Evolutionary conservation across 2,888 invertebrate genomes (phyloP).

Genomic region (Plagodis pulveraria): DNA sequence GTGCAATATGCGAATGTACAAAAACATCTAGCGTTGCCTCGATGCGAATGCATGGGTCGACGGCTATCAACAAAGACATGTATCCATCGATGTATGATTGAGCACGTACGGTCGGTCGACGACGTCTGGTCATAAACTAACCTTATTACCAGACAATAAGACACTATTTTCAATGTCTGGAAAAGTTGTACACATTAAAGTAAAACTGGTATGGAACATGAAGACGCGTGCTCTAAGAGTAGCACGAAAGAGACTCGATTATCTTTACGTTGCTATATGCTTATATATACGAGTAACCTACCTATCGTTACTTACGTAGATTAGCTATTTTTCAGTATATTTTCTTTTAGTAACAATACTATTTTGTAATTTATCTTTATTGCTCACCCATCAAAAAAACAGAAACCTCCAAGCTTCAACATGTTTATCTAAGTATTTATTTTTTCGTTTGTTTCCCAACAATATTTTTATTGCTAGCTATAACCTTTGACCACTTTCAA

Average conservation of each 20-base stretch:
- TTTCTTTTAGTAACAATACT: no score
- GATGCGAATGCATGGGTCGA: constrained; percentile 36
- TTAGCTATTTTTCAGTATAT: no score
- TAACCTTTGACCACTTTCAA: no score
- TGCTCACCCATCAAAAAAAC: no score
- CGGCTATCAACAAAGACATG: constrained; percentile 25
- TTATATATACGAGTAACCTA: not conserved
- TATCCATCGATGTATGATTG: constrained; percentile 45
- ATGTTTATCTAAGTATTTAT: no score
- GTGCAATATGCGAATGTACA: not conserved
- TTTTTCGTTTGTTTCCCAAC: no score
- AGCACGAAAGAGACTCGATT: constrained; percentile 22
- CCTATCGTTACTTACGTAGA: no score
- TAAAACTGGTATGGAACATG: constrained; percentile 36
- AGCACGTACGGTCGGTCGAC: constrained; percentile 44
- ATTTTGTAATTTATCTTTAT: no score
- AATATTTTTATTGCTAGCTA: no score
- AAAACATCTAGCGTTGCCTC: constrained; percentile 38
- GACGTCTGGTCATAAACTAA: constrained; percentile 10
- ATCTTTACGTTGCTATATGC: constrained; percentile 28
- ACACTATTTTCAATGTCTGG: constrained; percentile 24
- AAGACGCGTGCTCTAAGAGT: constrained; percentile 33
- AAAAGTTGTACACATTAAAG: constrained; percentile 16
- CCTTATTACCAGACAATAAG: constrained; percentile 24
- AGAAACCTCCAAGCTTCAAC: no score